Conservation (phyloP, 2,797 vertebrate genomes). For the Notolabrus celidotus region DNA sequence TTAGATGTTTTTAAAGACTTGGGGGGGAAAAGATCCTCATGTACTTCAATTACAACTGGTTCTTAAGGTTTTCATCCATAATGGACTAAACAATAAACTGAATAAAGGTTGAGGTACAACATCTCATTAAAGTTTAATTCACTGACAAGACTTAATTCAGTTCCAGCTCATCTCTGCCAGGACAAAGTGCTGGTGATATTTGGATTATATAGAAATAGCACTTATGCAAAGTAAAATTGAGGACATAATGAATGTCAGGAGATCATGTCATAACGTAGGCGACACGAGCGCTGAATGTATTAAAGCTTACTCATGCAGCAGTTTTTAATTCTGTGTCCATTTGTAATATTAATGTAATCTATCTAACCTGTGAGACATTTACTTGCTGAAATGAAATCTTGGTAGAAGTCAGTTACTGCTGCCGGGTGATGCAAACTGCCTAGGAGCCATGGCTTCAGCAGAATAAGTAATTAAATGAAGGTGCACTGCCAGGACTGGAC, state of each 20-base stretch:
- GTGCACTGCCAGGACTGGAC: conserved; percentile 3
- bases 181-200: neutral
- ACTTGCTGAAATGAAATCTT: conserved; percentile 8
- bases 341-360: conserved; percentile 14
- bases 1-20: neutral
- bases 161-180: neutral
- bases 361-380: neutral
- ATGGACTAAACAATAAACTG: neutral
- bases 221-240: neutral
- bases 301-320: conserved; percentile 8
- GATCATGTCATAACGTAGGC: conserved; percentile 1
- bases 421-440: neutral
- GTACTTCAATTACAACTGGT: neutral
- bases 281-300: neutral
- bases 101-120: conserved; percentile 14
- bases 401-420: neutral
- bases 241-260: conserved; percentile 18
- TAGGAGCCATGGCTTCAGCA: conserved; percentile 1
- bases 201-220: neutral
- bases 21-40: too few relatives aligned
- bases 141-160: conserved; percentile 25
- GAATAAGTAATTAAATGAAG: conserved; percentile 14
- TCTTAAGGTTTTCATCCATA: conserved; percentile 1
- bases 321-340: conserved; percentile 11
- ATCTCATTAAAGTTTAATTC: conserved; percentile 32